Base-by-base conservation (phyloP, 2,797 vertebrate species). In the Dromococcyx pavoninus region DNA sequence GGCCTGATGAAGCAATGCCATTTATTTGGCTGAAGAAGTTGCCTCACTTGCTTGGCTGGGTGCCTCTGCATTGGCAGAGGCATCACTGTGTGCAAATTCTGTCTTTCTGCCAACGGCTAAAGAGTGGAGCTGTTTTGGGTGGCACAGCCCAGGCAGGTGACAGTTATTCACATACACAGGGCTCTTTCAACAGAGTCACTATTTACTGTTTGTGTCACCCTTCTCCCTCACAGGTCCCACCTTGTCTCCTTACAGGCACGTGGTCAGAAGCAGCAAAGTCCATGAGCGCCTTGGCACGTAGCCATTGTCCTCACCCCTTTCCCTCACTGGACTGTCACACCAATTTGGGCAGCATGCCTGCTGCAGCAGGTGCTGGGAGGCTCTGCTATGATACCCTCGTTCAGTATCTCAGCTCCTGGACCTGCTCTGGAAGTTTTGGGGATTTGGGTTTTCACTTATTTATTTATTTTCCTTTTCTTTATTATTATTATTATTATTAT, bases 251-350 rank as follows among this genome's bases (percentile, higher is more conserved):
- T 21, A 39, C n/a, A 43, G 60, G 43, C 5, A 25, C 3, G 0
- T 2, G 24, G 16, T 9, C 32, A 79, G 85, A 89, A 82, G 33
- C 51, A 61, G 62, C 17, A 65, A 91, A 53, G 5, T 32, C 62
- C 51, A 17, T 0, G 0, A 53, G 37, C 0, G 0, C 33, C 43
- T 58, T 0, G 0, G 70, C 51, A 9, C 0, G 1, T 14, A 44
- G 28, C 25, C 58, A 14, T 28, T 23, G 7, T 11, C 53, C 73
- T 57, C 6, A 1, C 6, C 15, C 23, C 25, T 21, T 65, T 53
- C 32, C 17, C 35, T 54, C 56, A 21, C 37, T 35, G n/a, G 8
- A 7, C 2, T 43, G 44, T 75, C 33, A 69, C 17, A n/a, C 16
- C 46, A 50, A 44, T 78, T 17, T 69, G 50, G 64, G 78, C 50